Percentiles rank a stretch among this genome's conserved stretches.
Evolutionary conservation across 2,113 vertebrate species (phyloP).

Genomic region (Pituophis catenifer): DNA sequence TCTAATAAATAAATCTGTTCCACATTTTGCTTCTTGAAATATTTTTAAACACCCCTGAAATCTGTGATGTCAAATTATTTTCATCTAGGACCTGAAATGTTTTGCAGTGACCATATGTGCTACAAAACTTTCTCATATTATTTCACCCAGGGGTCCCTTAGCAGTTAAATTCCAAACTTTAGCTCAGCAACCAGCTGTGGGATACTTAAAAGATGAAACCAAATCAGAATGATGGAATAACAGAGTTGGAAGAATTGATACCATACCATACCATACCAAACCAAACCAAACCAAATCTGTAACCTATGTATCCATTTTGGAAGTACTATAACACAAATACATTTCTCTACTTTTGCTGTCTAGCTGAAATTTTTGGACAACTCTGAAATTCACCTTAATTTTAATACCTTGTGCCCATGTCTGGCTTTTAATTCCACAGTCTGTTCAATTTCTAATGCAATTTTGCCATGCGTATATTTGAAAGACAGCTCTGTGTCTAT

Average conservation of each 20-base stretch:
- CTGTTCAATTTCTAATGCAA: not conserved
- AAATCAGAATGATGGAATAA: not conserved
- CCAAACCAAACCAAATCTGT: not conserved
- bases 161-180: constrained; percentile 1
- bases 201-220: not conserved
- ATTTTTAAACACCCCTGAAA: not conserved
- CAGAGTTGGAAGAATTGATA: not conserved
- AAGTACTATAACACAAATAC: not conserved
- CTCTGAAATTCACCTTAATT: not conserved
- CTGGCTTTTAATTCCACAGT: not conserved
- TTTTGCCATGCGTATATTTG: not conserved
- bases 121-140: not conserved
- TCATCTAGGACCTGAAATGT: not conserved
- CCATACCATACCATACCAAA: not conserved
- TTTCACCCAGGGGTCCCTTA: not conserved
- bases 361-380: not conserved
- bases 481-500: not conserved
- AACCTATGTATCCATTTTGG: not conserved
- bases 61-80: not conserved
- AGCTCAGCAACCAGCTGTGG: not conserved
- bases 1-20: not conserved
- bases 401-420: not conserved
- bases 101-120: not conserved
- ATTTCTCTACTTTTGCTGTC: not conserved
- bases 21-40: not conserved